Evolutionary conservation across 2,888 invertebrate genomes (phyloP).

Genomic region (Thereva nobilitata): DNA sequence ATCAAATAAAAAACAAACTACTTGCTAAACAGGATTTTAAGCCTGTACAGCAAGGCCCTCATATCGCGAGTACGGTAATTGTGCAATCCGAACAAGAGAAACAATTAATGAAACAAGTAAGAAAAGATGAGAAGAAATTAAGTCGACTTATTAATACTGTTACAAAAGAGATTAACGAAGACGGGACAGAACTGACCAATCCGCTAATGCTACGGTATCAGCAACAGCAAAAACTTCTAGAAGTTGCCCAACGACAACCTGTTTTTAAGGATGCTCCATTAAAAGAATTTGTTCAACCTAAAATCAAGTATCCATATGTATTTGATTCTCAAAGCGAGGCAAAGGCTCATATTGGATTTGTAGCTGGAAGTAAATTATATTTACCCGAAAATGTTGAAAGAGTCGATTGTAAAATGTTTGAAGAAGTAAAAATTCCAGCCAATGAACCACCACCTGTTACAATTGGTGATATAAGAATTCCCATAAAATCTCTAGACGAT

Average conservation of each 20-base stretch:
- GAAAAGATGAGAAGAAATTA: slow-evolving; percentile 83
- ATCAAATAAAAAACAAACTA: slow-evolving; percentile 39
- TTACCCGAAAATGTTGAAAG: slow-evolving; percentile 80
- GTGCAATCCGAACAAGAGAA: slow-evolving; percentile 85
- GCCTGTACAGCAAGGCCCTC: slow-evolving; percentile 59
- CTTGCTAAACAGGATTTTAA: slow-evolving; percentile 46
- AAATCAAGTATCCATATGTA: slow-evolving; percentile 79
- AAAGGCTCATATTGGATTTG: slow-evolving; percentile 68
- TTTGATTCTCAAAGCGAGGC: slow-evolving; percentile 78
- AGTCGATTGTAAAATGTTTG: slow-evolving; percentile 73
- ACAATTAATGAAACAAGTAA: slow-evolving; percentile 71
- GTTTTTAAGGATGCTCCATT: slow-evolving; percentile 44
- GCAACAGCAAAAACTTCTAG: slow-evolving; percentile 53
- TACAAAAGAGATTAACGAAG: slow-evolving; percentile 51
- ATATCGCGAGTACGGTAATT: slow-evolving; percentile 78
- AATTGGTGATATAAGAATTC: slow-evolving; percentile 68
- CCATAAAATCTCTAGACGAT: slow-evolving; percentile 64
- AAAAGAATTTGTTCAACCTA: slow-evolving; percentile 59
- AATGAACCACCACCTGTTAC: slow-evolving; percentile 63
- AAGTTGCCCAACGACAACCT: slow-evolving; percentile 52
- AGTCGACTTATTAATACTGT: slow-evolving; percentile 53
- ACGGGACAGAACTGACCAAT: slow-evolving; percentile 55
- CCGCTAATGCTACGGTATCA: slow-evolving; percentile 54
- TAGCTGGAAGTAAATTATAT: slow-evolving; percentile 76
- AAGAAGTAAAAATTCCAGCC: slow-evolving; percentile 84